Percentiles rank a stretch among this genome's conserved stretches.
Conservation (phyloP, 2,113 vertebrate species). For the Halichoerus grypus region DNA sequence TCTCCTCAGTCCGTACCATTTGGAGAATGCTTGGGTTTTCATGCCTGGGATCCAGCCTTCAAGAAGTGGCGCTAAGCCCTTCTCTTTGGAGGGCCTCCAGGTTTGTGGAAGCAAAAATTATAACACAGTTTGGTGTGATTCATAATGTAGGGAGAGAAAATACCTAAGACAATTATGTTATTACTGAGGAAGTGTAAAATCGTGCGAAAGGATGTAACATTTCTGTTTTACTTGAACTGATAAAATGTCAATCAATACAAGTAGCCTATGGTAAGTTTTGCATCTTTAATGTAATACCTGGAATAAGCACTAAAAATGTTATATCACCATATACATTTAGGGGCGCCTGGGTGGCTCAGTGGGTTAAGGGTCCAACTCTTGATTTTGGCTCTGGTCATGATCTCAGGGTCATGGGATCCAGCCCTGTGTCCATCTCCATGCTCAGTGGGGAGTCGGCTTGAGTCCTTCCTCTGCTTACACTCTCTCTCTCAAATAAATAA, state of each 20-base stretch:
- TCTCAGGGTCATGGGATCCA: not conserved
- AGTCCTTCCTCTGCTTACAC: not conserved
- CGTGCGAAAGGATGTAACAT: not conserved
- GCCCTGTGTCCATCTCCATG: rapidly evolving
- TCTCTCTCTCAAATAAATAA: not conserved
- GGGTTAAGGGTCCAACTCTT: not conserved
- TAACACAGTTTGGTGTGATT: not conserved
- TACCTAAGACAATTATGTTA: not conserved
- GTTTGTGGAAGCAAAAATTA: not conserved
- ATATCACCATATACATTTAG: not conserved
- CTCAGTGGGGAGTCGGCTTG: not conserved
- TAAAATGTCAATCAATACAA: not conserved
- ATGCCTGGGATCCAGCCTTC: not conserved
- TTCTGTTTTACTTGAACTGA: not conserved
- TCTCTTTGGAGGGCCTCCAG: not conserved
- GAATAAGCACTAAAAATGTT: not conserved
- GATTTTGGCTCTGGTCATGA: not conserved
- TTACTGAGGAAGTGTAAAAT: not conserved
- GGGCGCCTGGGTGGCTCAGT: not conserved
- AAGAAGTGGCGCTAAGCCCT: not conserved
- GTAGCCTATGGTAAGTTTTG: not conserved
- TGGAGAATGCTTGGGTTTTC: rapidly evolving
- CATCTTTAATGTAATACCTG: not conserved
- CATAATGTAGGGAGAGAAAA: not conserved
- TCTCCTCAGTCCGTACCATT: not conserved